These are phyloP conservation scores for Eucriotettix oculatus DNA, from an alignment of 2,888 invertebrate species.

Conservation along the genomic window DNA sequence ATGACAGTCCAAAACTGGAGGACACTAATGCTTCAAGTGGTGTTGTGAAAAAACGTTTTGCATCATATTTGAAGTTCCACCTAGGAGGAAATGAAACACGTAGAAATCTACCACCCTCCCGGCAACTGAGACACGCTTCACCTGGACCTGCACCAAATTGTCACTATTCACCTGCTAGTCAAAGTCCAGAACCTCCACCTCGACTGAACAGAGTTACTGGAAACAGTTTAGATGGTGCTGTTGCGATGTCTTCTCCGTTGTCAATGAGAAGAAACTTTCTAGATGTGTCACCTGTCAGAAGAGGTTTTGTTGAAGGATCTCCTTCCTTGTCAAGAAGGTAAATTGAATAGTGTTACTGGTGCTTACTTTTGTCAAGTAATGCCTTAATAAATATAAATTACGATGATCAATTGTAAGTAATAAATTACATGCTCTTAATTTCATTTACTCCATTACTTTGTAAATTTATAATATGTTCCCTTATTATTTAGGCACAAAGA, in stretches of 20 bases:
- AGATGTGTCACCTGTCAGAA: conserved; percentile 25
- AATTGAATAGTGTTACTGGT: conserved; percentile 9
- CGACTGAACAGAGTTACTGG: conserved; percentile 23
- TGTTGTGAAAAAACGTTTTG: conserved; percentile 53
- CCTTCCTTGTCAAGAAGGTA: conserved; percentile 38
- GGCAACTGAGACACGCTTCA: conserved; percentile 17
- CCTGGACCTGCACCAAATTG: conserved; percentile 11
- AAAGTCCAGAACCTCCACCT: conserved; percentile 44
- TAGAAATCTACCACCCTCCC: conserved; percentile 19
- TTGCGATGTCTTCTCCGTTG: conserved; percentile 26
- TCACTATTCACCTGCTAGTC: conserved; percentile 24
- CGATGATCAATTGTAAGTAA: too few relatives aligned
- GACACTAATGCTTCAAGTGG: conserved; percentile 4
- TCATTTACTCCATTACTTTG: too few relatives aligned
- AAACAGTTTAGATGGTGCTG: conserved; percentile 3
- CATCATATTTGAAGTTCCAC: conserved; percentile 69
- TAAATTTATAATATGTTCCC: too few relatives aligned
- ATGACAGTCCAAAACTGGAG: conserved; percentile 1
- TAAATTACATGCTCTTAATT: too few relatives aligned
- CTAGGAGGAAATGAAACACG: conserved; percentile 24
- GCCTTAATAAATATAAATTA: too few relatives aligned
- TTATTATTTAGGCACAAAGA: too few relatives aligned
- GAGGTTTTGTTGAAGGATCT: conserved; percentile 23
- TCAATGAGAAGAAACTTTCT: conserved; percentile 39
- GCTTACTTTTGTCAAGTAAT: background rate